Base-by-base conservation (phyloP, 2,888 invertebrate genomes). In the Drosophila paracracens region DNA sequence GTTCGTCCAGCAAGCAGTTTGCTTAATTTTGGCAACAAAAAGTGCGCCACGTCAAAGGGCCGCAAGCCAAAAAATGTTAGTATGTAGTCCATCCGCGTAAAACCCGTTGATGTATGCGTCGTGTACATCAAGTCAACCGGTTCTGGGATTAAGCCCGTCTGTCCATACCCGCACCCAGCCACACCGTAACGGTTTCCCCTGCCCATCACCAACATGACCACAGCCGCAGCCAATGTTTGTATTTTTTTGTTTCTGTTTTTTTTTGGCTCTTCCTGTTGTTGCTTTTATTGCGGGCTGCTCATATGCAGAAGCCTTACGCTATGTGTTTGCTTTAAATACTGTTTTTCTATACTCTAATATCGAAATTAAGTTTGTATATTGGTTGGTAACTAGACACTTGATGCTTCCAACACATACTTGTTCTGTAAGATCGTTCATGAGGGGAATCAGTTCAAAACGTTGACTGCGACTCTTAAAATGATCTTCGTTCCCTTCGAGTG, bases 1-100 rank as follows among this genome's bases (percentile, higher is more conserved):
- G 33, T 56, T 21, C 33, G 27, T 64, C 29, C 57, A 21, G 40
- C 56, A n/a, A 54, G 72, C 77, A 81, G 87, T 87, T 76, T 79
- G 82, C 82, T 89, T 89, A 83, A 85, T 88, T 87, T 89, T 59
- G 71, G 74, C 74, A 74, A 70, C 74, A 79, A 81, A 86, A 77
- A 82, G 54, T 70, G 71, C 48, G 72, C 74, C 54, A 64, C 62
- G 76, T 68, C 63, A 68, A 67, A 69, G 64, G 25, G 70, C 77
- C 81, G 65, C 65, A 60, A 66, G 83, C 60, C 62, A 68, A 80
- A 73, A 70, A 65, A 57, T 53, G 60, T 64, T 66, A 11, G 52
- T 21, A n/a, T 35, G 35, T 25, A 46, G 53, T 27, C 18, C 18
- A 16, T 54, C 29, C 71, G 60, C 62, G 51, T 31, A n/a, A 21